Conservation (phyloP, 2,888 invertebrate species). For the Schizaphis graminum region DNA sequence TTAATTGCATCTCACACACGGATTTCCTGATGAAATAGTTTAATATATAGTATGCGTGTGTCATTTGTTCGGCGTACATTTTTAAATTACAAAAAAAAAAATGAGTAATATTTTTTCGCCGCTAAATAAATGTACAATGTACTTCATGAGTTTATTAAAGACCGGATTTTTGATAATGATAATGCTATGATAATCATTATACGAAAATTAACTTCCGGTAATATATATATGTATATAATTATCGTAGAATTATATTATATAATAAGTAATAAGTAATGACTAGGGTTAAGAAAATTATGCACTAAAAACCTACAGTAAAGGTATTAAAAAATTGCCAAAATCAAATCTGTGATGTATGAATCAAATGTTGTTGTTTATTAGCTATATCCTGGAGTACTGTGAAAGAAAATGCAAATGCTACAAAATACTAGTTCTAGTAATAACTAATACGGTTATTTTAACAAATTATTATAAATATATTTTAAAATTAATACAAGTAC, state of each 20-base stretch:
- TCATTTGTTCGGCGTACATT: background rate
- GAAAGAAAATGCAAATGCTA: no score
- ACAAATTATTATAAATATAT: background rate
- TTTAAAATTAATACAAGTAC: no score
- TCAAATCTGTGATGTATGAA: no score
- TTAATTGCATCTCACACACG: conserved; percentile 25
- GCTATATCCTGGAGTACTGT: no score
- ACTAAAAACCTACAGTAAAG: no score
- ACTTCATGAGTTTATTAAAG: background rate
- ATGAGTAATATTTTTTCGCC: background rate
- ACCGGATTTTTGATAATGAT: background rate
- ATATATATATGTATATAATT: background rate
- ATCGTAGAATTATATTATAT: background rate
- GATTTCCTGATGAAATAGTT: background rate
- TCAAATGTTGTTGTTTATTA: no score
- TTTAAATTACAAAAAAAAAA: background rate
- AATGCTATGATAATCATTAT: background rate
- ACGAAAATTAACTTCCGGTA: background rate
- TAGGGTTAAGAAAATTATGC: no score
- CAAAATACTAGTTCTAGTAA: no score
- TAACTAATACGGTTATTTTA: background rate
- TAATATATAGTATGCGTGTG: background rate
- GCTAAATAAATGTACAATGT: background rate
- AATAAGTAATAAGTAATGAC: background rate
- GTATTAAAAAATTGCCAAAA: no score